These are phyloP conservation scores for Neogobius melanostomus DNA, from an alignment of 2,113 vertebrate species.

Conservation along the genomic window DNA sequence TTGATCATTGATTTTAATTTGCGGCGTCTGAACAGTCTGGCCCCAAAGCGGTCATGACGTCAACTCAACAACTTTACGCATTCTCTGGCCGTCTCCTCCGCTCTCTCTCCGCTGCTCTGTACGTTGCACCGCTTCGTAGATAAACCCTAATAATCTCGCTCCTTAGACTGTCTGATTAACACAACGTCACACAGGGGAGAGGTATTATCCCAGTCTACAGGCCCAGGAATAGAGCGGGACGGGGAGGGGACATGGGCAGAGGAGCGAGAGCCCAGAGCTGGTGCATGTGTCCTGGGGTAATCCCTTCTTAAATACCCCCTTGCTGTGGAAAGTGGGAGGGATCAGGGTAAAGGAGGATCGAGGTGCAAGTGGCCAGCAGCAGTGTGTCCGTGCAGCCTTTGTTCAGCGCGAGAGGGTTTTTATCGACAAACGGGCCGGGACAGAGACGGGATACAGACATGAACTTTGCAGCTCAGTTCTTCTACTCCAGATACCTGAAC, in stretches of 20 bases:
- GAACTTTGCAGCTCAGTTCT: constrained; percentile 89
- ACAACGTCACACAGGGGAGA: constrained; percentile 65
- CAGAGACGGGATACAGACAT: constrained; percentile 59
- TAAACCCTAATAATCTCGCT: constrained; percentile 77
- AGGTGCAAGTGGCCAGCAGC: constrained; percentile 38
- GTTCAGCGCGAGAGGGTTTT: constrained; percentile 24
- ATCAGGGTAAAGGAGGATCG: constrained; percentile 15
- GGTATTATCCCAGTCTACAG: constrained; percentile 66
- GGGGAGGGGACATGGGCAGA: constrained; percentile 45
- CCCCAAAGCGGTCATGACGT: too few relatives aligned
- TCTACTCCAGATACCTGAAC: constrained; percentile 81
- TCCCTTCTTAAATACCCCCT: constrained; percentile 73
- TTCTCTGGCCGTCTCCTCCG: not conserved
- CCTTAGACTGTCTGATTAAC: constrained; percentile 75
- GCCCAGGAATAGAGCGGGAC: constrained; percentile 70
- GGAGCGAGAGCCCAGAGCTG: constrained; percentile 32
- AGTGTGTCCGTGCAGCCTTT: constrained; percentile 43
- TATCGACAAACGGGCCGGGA: constrained; percentile 32
- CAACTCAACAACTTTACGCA: not conserved
- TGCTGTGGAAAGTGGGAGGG: constrained; percentile 30
- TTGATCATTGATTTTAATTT: too few relatives aligned
- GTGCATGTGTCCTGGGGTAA: constrained; percentile 65
- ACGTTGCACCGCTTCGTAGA: constrained; percentile 41
- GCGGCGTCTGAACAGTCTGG: too few relatives aligned
- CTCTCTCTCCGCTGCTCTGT: not conserved